Evolutionary conservation across 1,140 invertebrate genomes (phyloP).

Genomic region (Achatina immaculata): DNA sequence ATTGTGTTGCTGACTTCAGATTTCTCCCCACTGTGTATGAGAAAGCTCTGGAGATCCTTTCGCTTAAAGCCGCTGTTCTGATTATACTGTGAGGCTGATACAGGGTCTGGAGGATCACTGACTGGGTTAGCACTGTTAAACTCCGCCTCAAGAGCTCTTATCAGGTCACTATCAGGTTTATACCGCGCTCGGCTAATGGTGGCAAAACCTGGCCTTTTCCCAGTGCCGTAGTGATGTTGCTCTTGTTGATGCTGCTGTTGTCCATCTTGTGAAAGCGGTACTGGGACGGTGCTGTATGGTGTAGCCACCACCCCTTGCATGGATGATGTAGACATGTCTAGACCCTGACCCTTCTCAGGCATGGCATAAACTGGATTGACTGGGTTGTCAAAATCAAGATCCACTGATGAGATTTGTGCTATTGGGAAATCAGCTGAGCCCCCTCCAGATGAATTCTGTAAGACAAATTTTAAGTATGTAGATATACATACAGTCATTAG

Average conservation of each 20-base stretch:
- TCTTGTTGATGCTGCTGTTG: conserved; percentile 29
- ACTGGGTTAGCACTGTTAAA: background rate
- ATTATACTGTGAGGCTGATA: background rate
- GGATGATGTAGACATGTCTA: background rate
- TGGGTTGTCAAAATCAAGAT: conserved; percentile 43
- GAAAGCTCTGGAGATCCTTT: conserved; percentile 25
- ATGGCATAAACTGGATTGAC: conserved; percentile 45
- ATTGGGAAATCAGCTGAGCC: conserved; percentile 6
- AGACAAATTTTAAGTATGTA: too few relatives aligned
- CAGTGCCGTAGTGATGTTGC: background rate
- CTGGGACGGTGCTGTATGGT: conserved; percentile 39
- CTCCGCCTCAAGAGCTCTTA: conserved; percentile 15
- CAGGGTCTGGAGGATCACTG: background rate
- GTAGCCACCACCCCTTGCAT: conserved; percentile 3
- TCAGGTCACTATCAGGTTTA: conserved; percentile 17
- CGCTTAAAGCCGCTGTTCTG: background rate
- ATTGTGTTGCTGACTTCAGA: background rate
- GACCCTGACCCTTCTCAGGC: conserved; percentile 33
- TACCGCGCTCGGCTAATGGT: conserved; percentile 39
- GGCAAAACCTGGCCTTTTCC: conserved; percentile 33
- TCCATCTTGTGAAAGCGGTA: conserved; percentile 8
- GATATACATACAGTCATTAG: too few relatives aligned
- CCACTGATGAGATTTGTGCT: conserved; percentile 46
- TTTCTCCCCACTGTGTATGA: conserved; percentile 22
- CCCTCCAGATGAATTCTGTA: conserved; percentile 33